Evolutionary conservation across 2,797 vertebrate genomes (phyloP), one percentile per base, ranked within the genome.

Genomic region (Geotria australis): DNA sequence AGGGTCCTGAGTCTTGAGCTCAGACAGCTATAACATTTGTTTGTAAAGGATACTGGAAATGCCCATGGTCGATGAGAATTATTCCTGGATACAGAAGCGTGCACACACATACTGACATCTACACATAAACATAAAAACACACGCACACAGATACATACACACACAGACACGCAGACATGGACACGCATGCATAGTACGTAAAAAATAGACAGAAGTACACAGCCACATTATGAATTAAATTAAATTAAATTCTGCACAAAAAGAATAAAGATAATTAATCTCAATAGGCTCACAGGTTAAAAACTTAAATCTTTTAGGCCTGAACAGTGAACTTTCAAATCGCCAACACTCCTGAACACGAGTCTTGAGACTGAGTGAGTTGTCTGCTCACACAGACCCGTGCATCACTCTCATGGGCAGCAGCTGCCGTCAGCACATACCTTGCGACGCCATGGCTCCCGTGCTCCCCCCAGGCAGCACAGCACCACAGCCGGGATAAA

Each of bases 31-130:
- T 55, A n/a, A 24, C 51, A n/a, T n/a, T 8, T 8, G 51, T n/a
- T 8, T 24, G n/a, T 63, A 53, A 85, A 93, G 81, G 91, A 98
- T 98, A 94, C 78, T 98, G 91, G 68, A 98, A 96, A 71, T 98
- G 91, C 12, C 91, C 91, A 1, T 88, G 77, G 73, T 98, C 91
- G 2, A 94, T 82, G 46, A 98, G 79, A 69, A 88, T 80, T 46
- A 96, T 74, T 58, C 91, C 89, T 47, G 91, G 91, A 63, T 95
- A 98, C 15, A 95, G 77, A 63, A 98, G 68, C 63, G 83, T 78
- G 65, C 81, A 85, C 48, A 94, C 24, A 66, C 59, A 74, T 65
- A 60, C 62, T 74, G 48, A 77, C 74, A 58, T 79, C 71, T 89
- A 94, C 64, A n/a, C 58, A 59, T 60, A 14, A 62, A 62, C 61